Percentiles rank a stretch among this genome's conserved stretches.
phyloP scores from a whole-genome alignment of 1,140 invertebrate species.

The Hylyphantes graminicola region DNA sequence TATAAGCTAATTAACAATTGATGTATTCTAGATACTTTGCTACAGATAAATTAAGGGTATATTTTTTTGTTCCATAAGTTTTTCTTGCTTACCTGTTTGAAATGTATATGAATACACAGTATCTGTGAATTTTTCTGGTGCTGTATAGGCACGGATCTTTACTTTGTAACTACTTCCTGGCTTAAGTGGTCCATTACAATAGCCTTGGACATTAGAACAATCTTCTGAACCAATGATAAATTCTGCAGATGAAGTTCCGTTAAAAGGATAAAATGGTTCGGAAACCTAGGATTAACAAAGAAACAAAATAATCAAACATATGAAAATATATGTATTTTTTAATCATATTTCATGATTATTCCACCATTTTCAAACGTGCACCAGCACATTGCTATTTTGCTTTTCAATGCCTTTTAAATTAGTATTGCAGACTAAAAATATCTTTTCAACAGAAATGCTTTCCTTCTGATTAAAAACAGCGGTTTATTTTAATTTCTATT shows the following conservation, averaged over 20 bases:
- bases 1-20: neutral
- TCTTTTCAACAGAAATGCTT: too few relatives aligned
- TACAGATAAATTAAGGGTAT: neutral
- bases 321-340: too few relatives aligned
- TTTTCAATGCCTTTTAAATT: too few relatives aligned
- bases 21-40: neutral
- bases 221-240: slow-evolving; percentile 86
- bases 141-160: slow-evolving; percentile 92
- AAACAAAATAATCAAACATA: too few relatives aligned
- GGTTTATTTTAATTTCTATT: too few relatives aligned
- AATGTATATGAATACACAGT: slow-evolving; percentile 89
- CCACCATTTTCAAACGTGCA: too few relatives aligned
- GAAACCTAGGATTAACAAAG: slow-evolving; percentile 69
- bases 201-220: slow-evolving; percentile 75
- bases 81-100: slow-evolving; percentile 71
- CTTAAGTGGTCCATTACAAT: slow-evolving; percentile 92
- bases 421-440: too few relatives aligned
- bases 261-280: slow-evolving; percentile 91
- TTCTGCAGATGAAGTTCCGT: slow-evolving; percentile 79
- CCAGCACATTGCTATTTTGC: too few relatives aligned
- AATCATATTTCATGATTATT: too few relatives aligned
- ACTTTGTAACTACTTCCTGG: slow-evolving; percentile 90
- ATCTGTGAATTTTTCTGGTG: slow-evolving; percentile 90
- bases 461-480: too few relatives aligned
- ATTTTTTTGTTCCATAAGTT: neutral